Base-by-base conservation (phyloP, 1,140 invertebrate species). In the Samia ricini region DNA sequence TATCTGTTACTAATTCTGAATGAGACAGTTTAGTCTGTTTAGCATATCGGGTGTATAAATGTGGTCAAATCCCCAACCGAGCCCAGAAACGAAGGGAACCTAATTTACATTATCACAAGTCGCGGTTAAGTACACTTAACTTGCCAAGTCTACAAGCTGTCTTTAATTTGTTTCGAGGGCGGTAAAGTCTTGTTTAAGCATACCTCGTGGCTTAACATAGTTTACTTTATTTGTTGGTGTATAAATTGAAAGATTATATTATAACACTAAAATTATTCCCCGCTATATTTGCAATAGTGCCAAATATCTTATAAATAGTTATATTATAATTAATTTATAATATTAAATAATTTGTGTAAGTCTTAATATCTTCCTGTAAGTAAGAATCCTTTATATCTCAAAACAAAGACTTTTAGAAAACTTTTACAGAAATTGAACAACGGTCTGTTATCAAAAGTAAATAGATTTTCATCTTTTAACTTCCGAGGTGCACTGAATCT, bases 101-200 rank as follows among this genome's bases (percentile, higher is more conserved):
- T 54, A 69, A 77, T 78, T 78, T 78, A 69, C 72, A 76, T 78
- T 75, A 69, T 72, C 68, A 68, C 68, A 77, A 77, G 66, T 75
- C 64, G 68, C 56, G 71, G 64, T 66, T 76, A 78, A 77, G 72
- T 77, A 69, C 69, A 71, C 67, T 78, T 75, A 75, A 75, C 68
- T 77, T 69, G 12, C 26, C 57, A 70, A 70, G 63, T 66, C 66
- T 54, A 58, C 61, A 74, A 68, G 57, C 64, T 67, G 56, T 42
- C 61, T 66, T 56, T 70, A 75, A 75, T 77, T 77, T 75, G 70
- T 77, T 69, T 63, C 52, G 52, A 63, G 67, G 61, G 55, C 54
- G 60, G 69, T 74, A 63, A 61, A 52, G 52, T 58, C 68, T 61
- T 70, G 61, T 66, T 59, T 73, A 64, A 66, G 64, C 52, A 61